Evolutionary conservation across 2,888 invertebrate genomes (phyloP).

Genomic region (Noctua pronuba): DNA sequence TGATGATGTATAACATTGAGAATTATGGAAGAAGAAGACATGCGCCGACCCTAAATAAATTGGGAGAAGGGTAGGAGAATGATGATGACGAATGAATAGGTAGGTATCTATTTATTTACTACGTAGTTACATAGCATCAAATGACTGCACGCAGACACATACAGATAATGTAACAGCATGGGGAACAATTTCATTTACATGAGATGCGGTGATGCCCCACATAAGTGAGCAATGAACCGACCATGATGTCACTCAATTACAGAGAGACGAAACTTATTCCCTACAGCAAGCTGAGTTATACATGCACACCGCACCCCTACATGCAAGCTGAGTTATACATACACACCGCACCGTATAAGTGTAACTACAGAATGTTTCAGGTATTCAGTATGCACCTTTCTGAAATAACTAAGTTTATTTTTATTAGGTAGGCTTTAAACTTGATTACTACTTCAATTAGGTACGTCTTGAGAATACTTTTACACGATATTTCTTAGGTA

Average conservation of each 20-base stretch:
- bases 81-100: neutral
- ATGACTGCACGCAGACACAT: constrained; percentile 16
- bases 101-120: neutral
- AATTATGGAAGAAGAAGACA: neutral
- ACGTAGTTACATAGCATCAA: neutral
- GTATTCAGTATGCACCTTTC: neutral
- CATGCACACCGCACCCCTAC: neutral
- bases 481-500: neutral
- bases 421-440: neutral
- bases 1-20: neutral
- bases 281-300: no score
- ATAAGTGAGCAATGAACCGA: constrained; percentile 28
- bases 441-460: neutral
- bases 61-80: neutral
- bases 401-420: neutral
- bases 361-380: neutral
- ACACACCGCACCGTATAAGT: neutral
- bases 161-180: constrained; percentile 36
- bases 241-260: constrained; percentile 56
- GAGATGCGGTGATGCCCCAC: constrained; percentile 29
- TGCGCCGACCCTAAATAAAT: neutral
- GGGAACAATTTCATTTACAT: constrained; percentile 46
- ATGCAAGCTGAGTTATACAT: neutral
- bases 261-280: constrained; percentile 4
- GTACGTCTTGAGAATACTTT: neutral